Conservation (phyloP, 2,797 vertebrate species). For the Amphiprion clarkii region DNA sequence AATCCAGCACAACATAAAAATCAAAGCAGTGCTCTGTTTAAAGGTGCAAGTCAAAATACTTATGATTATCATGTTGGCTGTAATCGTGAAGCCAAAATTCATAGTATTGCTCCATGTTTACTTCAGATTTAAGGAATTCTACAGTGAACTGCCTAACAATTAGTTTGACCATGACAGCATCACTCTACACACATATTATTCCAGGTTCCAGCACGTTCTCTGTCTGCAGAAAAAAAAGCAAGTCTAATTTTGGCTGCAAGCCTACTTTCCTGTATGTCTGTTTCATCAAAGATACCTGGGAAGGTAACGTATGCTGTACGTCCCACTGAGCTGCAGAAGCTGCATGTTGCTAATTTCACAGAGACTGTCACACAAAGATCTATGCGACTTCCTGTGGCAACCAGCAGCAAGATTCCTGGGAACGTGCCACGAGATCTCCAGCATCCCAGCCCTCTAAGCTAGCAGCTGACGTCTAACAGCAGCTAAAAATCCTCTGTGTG, state of each 20-base stretch:
- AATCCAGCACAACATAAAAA: no score
- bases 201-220: background rate
- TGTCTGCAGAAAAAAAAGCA: conserved; percentile 1
- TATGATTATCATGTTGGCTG: no score
- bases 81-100: no score
- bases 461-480: conserved; percentile 14
- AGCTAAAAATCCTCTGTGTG: conserved; percentile 10
- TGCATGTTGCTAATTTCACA: conserved; percentile 33
- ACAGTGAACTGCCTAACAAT: background rate
- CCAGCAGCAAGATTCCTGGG: conserved; percentile 18
- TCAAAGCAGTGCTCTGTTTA: no score
- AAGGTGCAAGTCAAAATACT: no score
- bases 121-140: background rate
- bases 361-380: conserved; percentile 10
- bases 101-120: no score
- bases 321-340: conserved; percentile 11
- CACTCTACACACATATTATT: background rate
- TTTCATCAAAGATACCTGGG: background rate
- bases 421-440: conserved; percentile 4
- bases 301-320: conserved; percentile 5
- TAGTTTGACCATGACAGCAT: background rate
- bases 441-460: conserved; percentile 14
- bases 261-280: background rate
- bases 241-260: background rate
- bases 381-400: conserved; percentile 3